A percentile compares a stretch with the other conserved stretches of the same genome.
Conservation (phyloP, 2,888 invertebrate genomes). For the Trichopoda pennipes region DNA sequence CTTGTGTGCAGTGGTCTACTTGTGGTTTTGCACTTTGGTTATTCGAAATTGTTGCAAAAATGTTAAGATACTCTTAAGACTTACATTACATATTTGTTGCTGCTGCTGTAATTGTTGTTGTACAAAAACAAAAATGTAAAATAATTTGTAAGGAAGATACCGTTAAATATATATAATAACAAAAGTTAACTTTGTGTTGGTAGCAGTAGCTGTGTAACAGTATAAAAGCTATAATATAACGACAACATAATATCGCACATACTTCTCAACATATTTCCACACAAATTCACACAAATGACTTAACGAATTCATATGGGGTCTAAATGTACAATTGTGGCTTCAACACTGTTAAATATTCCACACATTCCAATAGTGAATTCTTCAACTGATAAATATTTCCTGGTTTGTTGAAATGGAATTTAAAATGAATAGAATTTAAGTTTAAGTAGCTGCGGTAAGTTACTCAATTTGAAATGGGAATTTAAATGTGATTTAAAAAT, state of each 20-base stretch:
- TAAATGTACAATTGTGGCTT: constrained; percentile 47
- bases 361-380: constrained; percentile 16
- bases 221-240: background rate
- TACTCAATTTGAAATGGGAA: background rate
- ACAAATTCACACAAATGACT: constrained; percentile 13
- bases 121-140: constrained; percentile 12
- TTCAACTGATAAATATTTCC: constrained; percentile 16
- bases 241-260: too few relatives aligned
- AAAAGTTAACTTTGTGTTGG: background rate
- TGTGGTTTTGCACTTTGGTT: constrained; percentile 68
- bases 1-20: constrained; percentile 33
- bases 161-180: constrained; percentile 5
- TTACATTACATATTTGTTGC: constrained; percentile 8
- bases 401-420: constrained; percentile 8
- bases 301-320: constrained; percentile 1
- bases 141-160: constrained; percentile 47
- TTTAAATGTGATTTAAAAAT: background rate
- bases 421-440: background rate
- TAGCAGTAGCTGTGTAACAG: background rate
- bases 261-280: background rate
- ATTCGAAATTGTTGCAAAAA: constrained; percentile 58
- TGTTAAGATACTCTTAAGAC: constrained; percentile 35
- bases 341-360: constrained; percentile 39
- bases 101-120: constrained; percentile 21
- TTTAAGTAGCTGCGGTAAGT: constrained; percentile 1